A percentile compares a stretch with the other conserved stretches of the same genome.
Evolutionary conservation across 2,113 vertebrate species (phyloP).

Genomic region (Cacatua alba): DNA sequence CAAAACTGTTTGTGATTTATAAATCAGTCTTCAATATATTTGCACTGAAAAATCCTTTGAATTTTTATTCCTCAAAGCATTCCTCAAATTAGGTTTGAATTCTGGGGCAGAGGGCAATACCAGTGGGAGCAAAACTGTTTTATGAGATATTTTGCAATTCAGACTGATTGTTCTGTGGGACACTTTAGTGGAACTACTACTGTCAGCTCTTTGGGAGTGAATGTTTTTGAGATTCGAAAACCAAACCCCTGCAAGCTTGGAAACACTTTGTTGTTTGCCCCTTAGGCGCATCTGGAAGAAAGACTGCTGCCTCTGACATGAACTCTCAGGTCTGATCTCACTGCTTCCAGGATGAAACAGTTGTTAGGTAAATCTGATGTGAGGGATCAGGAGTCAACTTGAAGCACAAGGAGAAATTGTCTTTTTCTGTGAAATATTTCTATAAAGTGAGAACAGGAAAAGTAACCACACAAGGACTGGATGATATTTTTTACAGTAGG

Average conservation of each 20-base stretch:
- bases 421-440: conserved; percentile 68
- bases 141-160: conserved; percentile 30
- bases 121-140: background rate
- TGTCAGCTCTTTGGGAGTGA: conserved; percentile 30
- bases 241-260: conserved; percentile 24
- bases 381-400: conserved; percentile 27
- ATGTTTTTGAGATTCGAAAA: conserved; percentile 58
- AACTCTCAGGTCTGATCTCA: conserved; percentile 33
- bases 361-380: conserved; percentile 49
- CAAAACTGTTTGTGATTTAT: background rate
- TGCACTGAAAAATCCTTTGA: background rate
- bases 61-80: background rate
- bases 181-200: conserved; percentile 1
- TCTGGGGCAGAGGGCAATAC: background rate
- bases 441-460: conserved; percentile 47
- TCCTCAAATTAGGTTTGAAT: conserved; percentile 17
- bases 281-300: conserved; percentile 43
- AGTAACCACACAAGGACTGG: background rate
- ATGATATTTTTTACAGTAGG: conserved; percentile 32
- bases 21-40: background rate
- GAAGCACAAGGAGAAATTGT: conserved; percentile 37
- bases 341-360: conserved; percentile 62
- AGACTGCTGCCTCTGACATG: conserved; percentile 20
- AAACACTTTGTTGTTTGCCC: conserved; percentile 56
- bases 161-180: conserved; percentile 18